phyloP scores from a whole-genome alignment of 1,140 invertebrate species.

The Bombus sylvicola region DNA sequence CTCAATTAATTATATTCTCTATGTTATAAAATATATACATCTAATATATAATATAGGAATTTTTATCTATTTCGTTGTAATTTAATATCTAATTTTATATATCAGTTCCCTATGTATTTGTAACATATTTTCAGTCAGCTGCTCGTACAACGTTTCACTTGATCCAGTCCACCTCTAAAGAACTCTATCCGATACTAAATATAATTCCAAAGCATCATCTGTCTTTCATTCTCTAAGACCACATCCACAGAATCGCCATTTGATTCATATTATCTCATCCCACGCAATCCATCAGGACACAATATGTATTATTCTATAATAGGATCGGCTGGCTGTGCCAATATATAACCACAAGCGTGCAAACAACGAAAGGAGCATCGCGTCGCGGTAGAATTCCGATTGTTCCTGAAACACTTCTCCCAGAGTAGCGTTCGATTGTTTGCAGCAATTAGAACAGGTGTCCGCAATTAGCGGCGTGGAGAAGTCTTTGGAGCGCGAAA shows the following conservation, averaged over 20 bases:
- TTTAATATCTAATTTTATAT: no score
- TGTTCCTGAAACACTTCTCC: neutral
- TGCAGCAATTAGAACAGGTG: conserved; percentile 14
- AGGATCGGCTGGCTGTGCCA: neutral
- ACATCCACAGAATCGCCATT: neutral
- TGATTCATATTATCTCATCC: neutral
- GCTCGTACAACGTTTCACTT: no score
- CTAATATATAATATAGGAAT: no score
- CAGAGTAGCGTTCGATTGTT: neutral
- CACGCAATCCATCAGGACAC: neutral
- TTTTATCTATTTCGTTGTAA: no score
- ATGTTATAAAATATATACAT: no score
- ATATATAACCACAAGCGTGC: neutral
- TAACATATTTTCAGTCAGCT: no score
- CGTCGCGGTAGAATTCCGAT: neutral
- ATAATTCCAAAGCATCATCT: neutral
- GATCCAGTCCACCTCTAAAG: neutral
- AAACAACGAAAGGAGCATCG: conserved; percentile 8
- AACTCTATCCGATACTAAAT: neutral
- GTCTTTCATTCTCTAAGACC: neutral
- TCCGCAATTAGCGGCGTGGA: conserved; percentile 8
- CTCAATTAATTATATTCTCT: no score
- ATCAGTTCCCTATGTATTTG: no score
- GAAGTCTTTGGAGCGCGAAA: neutral
- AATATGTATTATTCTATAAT: neutral